Conservation (phyloP, 2,797 vertebrate species). For the Pitangus sulphuratus region DNA sequence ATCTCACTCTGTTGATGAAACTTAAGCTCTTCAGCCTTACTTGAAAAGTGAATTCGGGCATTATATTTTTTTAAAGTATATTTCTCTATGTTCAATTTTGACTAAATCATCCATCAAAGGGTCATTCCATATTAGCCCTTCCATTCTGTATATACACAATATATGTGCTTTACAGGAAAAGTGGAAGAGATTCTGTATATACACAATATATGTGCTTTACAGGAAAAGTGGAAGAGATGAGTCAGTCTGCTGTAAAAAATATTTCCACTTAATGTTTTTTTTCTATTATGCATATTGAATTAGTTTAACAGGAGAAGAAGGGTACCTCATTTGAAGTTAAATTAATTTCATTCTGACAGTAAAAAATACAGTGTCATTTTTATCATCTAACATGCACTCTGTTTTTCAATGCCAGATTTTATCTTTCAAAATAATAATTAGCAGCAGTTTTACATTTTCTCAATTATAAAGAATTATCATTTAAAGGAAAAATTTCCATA, state of each 20-base stretch:
- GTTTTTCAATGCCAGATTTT: slow-evolving; percentile 29
- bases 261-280: neutral
- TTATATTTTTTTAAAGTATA: neutral
- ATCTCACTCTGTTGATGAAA: neutral
- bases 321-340: neutral
- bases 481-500: slow-evolving; percentile 31
- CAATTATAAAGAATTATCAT: slow-evolving; percentile 9
- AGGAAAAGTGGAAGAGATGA: neutral
- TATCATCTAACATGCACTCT: neutral
- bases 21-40: neutral
- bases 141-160: neutral
- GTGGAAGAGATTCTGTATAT: neutral
- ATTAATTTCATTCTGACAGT: neutral
- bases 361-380: neutral
- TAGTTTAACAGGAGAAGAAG: neutral
- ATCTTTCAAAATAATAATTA: slow-evolving; percentile 25
- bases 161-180: neutral
- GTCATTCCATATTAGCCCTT: neutral
- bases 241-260: neutral
- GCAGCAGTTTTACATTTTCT: slow-evolving; percentile 18
- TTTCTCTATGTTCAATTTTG: neutral
- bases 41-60: neutral
- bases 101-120: neutral
- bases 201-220: neutral
- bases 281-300: neutral